phyloP scores from a whole-genome alignment of 2,888 invertebrate genomes.

The Melolontha melolontha region DNA sequence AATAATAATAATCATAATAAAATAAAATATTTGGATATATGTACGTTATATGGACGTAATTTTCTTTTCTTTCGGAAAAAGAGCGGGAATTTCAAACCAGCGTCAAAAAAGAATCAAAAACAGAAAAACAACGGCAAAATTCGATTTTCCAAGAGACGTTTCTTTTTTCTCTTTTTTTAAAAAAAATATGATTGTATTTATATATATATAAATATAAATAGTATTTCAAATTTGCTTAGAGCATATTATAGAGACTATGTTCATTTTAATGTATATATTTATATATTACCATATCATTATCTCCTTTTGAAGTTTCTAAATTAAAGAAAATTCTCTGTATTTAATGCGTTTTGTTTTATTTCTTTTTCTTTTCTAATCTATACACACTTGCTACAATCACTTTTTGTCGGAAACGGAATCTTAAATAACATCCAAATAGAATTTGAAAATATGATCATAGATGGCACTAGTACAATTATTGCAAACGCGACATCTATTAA shows the following conservation, averaged over 20 bases:
- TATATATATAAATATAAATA: conserved; percentile 48
- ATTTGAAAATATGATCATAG: no score
- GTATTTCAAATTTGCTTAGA: conserved; percentile 62
- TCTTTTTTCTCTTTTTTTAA: conserved; percentile 32
- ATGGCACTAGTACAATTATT: no score
- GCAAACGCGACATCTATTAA: no score
- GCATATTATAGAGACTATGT: conserved; percentile 68
- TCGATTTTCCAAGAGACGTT: conserved; percentile 18
- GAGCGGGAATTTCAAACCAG: not conserved
- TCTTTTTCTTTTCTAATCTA: not conserved
- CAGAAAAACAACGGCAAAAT: not conserved
- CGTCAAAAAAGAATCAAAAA: not conserved
- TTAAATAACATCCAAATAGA: not conserved
- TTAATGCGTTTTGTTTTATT: conserved; percentile 58
- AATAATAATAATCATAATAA: no score
- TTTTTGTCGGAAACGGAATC: conserved; percentile 10
- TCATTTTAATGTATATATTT: conserved; percentile 67
- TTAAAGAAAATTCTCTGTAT: conserved; percentile 72
- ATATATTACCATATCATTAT: conserved; percentile 79
- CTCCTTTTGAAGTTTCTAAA: conserved; percentile 85
- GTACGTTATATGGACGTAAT: not conserved
- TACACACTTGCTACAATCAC: not conserved
- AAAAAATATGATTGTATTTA: conserved; percentile 49
- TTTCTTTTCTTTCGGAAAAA: conserved; percentile 1
- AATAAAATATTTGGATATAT: not conserved